Conservation (phyloP, 2,113 vertebrate genomes). For the Aythya baeri region DNA sequence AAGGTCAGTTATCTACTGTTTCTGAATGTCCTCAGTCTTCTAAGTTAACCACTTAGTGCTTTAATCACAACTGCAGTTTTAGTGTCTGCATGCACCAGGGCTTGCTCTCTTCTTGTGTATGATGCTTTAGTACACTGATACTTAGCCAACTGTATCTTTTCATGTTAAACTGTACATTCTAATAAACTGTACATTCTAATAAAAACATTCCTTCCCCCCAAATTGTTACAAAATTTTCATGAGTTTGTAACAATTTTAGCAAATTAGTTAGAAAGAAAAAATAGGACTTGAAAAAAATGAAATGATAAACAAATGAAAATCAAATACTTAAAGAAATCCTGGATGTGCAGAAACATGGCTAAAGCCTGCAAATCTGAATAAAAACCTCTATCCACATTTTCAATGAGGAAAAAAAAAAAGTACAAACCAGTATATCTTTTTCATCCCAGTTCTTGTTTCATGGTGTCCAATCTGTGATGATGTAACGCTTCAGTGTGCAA, state of each 20-base stretch:
- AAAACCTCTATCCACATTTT: background rate
- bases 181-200: background rate
- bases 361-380: background rate
- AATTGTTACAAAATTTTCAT: background rate
- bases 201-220: background rate
- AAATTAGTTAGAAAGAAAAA: background rate
- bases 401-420: background rate
- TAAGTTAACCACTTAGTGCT: conserved; percentile 26
- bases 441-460: background rate
- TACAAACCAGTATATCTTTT: background rate
- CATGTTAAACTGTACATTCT: background rate
- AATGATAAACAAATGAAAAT: background rate
- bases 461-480: background rate
- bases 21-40: conserved; percentile 40
- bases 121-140: background rate
- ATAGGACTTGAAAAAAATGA: background rate
- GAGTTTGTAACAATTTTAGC: background rate
- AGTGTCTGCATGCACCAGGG: background rate
- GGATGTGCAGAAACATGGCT: background rate
- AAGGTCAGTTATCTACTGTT: conserved; percentile 49
- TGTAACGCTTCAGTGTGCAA: conserved; percentile 24
- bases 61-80: background rate
- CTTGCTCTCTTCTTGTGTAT: background rate
- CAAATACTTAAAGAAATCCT: background rate
- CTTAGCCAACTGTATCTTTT: background rate